Base-by-base conservation (phyloP, 2,113 vertebrate genomes). In the Toxotes jaculatrix region DNA sequence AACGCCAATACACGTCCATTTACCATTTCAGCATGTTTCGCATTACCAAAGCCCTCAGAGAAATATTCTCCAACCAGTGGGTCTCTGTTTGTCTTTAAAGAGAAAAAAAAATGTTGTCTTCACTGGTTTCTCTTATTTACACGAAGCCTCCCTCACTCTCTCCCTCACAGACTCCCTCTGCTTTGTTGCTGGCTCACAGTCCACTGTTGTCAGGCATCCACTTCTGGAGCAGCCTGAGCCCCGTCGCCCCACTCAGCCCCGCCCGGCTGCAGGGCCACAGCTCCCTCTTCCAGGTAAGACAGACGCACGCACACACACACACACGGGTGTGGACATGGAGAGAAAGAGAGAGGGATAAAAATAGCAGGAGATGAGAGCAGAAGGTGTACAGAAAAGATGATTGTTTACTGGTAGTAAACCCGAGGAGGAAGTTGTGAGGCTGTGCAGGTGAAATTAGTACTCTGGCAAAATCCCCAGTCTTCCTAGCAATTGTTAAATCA, bases 161-260 rank as follows among this genome's bases (percentile, higher is more conserved):
- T 59, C 91, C 90, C 78, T 87, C 87, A 38, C 93, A 99, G 97
- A 98, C 97, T 88, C 97, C 96, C 49, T 97, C 79, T 59, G 97
- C 97, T 93, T 90, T 99, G 94, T 93, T 99, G 91, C 94, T 99
- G 95, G 96, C 97, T 67, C 97, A 97, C 57, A 99, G 97, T 90
- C 97, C 97, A 0, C 95, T 99, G 89, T 92, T 98, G 67, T 97
- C 97, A 63, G 97, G 97, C 88, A 97, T 99, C 89, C 98, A 99
- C 77, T 98, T 99, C 94, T 99, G 98, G 98, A 99, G 97, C 95
- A 99, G 97, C 88, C 94, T 99, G 78, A 99, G 98, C 74, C 97
- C 98, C 6, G 96, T 97, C 3, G 97, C 97, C 84, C 97, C 97
- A 4, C 93, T 98, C 92, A 98, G 97, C 95, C 97, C 98, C 83